These are phyloP conservation scores for Lacanobia wlatinum DNA, from an alignment of 2,888 invertebrate species.

Conservation along the genomic window DNA sequence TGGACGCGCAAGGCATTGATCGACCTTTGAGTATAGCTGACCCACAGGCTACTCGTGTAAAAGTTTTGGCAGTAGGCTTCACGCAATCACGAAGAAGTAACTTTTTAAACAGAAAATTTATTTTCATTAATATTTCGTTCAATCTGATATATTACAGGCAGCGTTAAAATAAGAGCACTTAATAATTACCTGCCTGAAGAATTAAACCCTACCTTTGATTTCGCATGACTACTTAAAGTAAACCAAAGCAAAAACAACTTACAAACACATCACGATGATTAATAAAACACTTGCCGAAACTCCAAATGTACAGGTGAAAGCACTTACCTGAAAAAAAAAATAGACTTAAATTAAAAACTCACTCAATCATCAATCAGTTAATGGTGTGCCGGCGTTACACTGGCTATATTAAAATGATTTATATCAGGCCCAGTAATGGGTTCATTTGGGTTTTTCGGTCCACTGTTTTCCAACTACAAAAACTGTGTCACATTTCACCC, in stretches of 20 bases:
- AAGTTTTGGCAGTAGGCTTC: too few species aligned
- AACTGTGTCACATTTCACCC: slow-evolving; percentile 42
- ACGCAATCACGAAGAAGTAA: neutral
- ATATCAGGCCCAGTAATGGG: slow-evolving; percentile 69
- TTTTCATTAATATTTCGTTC: neutral
- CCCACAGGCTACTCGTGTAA: too few species aligned
- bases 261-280: slow-evolving; percentile 52
- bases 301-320: slow-evolving; percentile 58
- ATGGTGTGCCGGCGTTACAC: slow-evolving; percentile 65
- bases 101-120: neutral
- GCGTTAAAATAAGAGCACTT: neutral
- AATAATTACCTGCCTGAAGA: neutral
- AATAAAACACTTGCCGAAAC: slow-evolving; percentile 56
- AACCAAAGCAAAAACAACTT: slow-evolving; percentile 40
- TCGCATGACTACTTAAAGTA: neutral
- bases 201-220: neutral
- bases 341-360: slow-evolving; percentile 69
- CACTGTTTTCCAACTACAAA: slow-evolving; percentile 53
- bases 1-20: too few species aligned
- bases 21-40: too few species aligned
- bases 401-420: slow-evolving; percentile 72
- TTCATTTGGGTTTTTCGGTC: slow-evolving; percentile 68
- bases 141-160: neutral
- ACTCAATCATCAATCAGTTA: slow-evolving; percentile 78
- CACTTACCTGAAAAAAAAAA: slow-evolving; percentile 76